Conservation (phyloP, 2,797 vertebrate species). For the Pseudopleuronectes americanus region DNA sequence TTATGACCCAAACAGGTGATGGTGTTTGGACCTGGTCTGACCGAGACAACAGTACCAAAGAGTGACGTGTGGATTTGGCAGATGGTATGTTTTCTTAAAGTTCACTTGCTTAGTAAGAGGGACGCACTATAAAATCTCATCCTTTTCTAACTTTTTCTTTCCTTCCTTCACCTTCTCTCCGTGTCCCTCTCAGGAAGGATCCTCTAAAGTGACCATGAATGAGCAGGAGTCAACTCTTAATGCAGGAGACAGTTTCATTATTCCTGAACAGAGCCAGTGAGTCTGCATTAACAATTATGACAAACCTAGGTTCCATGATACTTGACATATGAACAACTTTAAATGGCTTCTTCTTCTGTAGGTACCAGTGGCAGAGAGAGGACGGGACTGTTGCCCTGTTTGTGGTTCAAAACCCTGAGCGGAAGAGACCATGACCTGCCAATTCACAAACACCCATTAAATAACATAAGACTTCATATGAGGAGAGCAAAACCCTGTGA, state of each 20-base stretch:
- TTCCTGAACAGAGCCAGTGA: constrained; percentile 86
- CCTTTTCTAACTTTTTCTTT: background rate
- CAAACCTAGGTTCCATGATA: background rate
- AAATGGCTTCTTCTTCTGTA: constrained; percentile 55
- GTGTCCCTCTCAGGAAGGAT: constrained; percentile 85
- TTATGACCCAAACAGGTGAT: constrained; percentile 76
- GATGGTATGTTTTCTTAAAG: constrained; percentile 80
- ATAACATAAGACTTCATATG: background rate
- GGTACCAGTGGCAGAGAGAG: constrained; percentile 89
- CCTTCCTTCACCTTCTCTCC: background rate
- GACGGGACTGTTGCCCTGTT: constrained; percentile 84
- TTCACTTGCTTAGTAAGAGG: background rate
- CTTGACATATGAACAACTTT: background rate
- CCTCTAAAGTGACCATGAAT: constrained; percentile 81
- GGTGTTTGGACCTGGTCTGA: constrained; percentile 86
- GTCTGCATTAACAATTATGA: constrained; percentile 60
- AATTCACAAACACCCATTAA: background rate
- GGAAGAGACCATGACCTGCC: constrained; percentile 81
- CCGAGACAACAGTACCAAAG: constrained; percentile 63
- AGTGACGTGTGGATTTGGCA: constrained; percentile 96
- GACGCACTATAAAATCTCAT: no score
- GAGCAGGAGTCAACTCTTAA: constrained; percentile 76
- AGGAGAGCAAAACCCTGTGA: no score
- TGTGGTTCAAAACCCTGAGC: constrained; percentile 88
- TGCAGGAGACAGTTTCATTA: constrained; percentile 88